Evolutionary conservation across 2,113 vertebrate genomes (phyloP), one percentile per base, ranked within the genome.

Genomic region (Jacana jacana): DNA sequence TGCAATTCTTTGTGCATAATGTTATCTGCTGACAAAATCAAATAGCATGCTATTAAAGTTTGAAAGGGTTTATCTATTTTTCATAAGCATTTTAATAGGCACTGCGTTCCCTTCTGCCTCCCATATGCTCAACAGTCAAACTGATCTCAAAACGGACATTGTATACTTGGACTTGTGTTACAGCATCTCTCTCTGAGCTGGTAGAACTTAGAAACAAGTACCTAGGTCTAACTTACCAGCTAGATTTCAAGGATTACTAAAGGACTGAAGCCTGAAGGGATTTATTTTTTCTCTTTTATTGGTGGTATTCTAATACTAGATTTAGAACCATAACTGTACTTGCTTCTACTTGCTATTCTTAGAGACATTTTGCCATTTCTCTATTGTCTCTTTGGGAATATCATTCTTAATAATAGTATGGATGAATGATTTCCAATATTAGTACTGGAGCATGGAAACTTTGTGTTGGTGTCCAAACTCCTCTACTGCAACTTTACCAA

Each of bases 21-120:
- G 71, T 60, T 96, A 95, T 92, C 91, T 91, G 61, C 81, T 91
- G 90, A 94, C 84, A 94, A 93, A 97, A 96, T 87, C 85, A 95
- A 97, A 93, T 88, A 94, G 57, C 63, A 77, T 12, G 22, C 80
- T 97, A 97, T 95, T 95, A 96, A 95, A 97, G 58, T 89, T 95
- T 95, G 93, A 96, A 96, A 94, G 65, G 46, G 64, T 81, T 95
- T 91, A 95, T 97, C 75, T 96, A 95, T 97, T 96, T 97, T 97
- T 97, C 84, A 96, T 96, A 96, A 92, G 75, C 49, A 91, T 94
- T 94, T 96, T 94, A 95, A 97, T 95, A 95, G 86, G 64, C 25
- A 86, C 16, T 57, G 31, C 42, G 63, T 88, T 95, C 37, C 33
- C 57, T 94, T 93, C 72, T 89, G 71, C 60, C 31, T 96, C 42